A percentile compares a stretch with the other conserved stretches of the same genome.
Conservation (phyloP, 2,888 invertebrate genomes). For the Neoascia interrupta region DNA sequence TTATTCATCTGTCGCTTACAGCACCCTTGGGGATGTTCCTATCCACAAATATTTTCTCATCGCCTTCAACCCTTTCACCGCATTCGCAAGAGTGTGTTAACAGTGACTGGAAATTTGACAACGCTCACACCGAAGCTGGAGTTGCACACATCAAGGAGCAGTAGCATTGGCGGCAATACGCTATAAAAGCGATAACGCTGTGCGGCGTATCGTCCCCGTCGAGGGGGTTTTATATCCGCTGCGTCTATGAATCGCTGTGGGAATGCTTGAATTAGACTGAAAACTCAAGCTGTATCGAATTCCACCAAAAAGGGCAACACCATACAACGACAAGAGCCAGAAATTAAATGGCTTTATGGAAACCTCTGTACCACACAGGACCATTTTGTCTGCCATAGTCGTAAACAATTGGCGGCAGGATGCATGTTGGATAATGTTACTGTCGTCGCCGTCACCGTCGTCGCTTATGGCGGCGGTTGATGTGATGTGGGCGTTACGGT, state of each 20-base stretch:
- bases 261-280: neutral
- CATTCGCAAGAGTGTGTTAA: neutral
- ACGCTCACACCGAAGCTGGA: constrained; percentile 28
- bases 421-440: neutral
- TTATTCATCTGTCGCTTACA: constrained; percentile 2
- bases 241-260: neutral
- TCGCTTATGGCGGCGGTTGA: constrained; percentile 21
- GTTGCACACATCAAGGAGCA: constrained; percentile 1
- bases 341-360: constrained; percentile 48
- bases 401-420: constrained; percentile 36
- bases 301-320: constrained; percentile 36
- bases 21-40: constrained; percentile 12
- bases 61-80: constrained; percentile 4
- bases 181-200: constrained; percentile 27
- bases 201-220: constrained; percentile 11
- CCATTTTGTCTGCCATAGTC: constrained; percentile 24
- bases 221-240: too few relatives aligned
- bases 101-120: constrained; percentile 22
- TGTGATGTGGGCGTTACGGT: constrained; percentile 35
- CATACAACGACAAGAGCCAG: constrained; percentile 28
- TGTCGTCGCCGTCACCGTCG: constrained; percentile 11
- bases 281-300: constrained; percentile 37
- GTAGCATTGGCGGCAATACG: constrained; percentile 14
- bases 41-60: constrained; percentile 19
- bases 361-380: constrained; percentile 6